These are phyloP conservation scores for Corydoras sp. DNA, from an alignment of 2,113 vertebrate species.

Conservation along the genomic window DNA sequence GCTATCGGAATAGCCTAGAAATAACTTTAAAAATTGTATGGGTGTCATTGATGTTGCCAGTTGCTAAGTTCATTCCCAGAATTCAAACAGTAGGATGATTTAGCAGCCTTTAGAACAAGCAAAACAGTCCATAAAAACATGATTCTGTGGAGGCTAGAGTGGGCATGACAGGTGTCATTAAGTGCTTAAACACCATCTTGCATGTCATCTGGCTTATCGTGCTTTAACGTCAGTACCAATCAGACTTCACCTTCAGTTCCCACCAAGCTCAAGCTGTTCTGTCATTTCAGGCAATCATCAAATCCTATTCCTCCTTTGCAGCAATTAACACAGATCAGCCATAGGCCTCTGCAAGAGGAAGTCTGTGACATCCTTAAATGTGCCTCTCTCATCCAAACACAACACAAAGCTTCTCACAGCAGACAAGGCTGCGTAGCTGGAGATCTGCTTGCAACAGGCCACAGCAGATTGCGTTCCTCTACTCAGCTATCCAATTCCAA, in stretches of 20 bases:
- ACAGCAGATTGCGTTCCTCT: conserved; percentile 20
- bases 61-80: not conserved
- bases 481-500: not conserved
- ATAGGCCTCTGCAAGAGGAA: not conserved
- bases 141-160: not conserved
- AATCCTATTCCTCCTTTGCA: conserved; percentile 11
- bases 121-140: conserved; percentile 17
- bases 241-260: conserved; percentile 1
- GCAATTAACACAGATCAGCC: conserved; percentile 14
- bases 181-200: conserved; percentile 1
- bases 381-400: conserved; percentile 4
- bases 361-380: conserved; percentile 8
- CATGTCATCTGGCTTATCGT: not conserved
- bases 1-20: conserved; percentile 8
- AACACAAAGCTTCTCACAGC: not conserved
- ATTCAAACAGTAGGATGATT: conserved; percentile 26
- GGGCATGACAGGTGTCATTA: not conserved
- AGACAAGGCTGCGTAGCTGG: not conserved
- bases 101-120: conserved; percentile 33
- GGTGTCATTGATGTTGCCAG: not conserved
- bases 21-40: not conserved
- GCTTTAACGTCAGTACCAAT: not conserved
- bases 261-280: not conserved
- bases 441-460: conserved; percentile 19
- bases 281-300: not conserved